These are phyloP conservation scores for Agrotis clavis DNA, from an alignment of 2,888 invertebrate genomes.

Conservation along the genomic window DNA sequence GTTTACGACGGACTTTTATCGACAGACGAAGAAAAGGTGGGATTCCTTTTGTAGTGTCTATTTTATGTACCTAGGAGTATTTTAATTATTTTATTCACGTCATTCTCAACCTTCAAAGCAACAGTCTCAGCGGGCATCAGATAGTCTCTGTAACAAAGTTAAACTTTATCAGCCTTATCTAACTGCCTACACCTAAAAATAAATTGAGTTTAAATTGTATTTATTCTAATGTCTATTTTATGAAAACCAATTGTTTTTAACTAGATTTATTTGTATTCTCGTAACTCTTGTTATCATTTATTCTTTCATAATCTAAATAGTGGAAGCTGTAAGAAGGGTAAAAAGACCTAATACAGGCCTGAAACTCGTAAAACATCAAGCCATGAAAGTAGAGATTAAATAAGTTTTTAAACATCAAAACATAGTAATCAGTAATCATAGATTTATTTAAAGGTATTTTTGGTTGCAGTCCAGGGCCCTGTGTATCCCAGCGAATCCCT, in stretches of 20 bases:
- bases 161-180: not conserved
- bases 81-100: not conserved
- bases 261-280: no score
- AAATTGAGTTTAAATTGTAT: not conserved
- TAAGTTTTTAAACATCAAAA: no score
- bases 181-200: not conserved
- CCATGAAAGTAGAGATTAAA: no score
- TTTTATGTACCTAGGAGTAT: not conserved
- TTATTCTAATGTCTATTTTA: not conserved
- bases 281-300: no score
- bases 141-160: slow-evolving; percentile 6
- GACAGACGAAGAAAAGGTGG: not conserved
- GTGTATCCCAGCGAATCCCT: no score
- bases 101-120: slow-evolving; percentile 23
- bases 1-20: not conserved
- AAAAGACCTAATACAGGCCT: no score
- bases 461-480: no score
- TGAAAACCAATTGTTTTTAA: not conserved
- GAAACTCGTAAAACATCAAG: no score
- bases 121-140: slow-evolving; percentile 31
- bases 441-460: no score
- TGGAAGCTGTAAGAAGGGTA: no score
- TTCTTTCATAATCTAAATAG: no score
- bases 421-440: no score
- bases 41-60: not conserved